Conservation (phyloP, 2,888 invertebrate genomes). For the Cremastinae sp. region DNA sequence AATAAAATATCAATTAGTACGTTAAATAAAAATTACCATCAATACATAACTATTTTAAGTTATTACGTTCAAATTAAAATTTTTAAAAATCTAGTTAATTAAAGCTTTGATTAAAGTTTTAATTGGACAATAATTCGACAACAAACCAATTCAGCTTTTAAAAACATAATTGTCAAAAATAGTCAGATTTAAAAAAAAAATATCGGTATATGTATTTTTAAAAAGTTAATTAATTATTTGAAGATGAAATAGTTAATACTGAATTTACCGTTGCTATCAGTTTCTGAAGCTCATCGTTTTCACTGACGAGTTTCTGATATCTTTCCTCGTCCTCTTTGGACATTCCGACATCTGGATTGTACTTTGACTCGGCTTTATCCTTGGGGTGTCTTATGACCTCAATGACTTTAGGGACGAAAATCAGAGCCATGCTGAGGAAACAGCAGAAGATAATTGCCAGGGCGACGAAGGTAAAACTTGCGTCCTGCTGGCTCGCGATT, state of each 20-base stretch:
- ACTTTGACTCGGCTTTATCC: slow-evolving; percentile 93
- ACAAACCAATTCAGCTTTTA: too few relatives aligned
- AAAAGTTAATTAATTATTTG: too few relatives aligned
- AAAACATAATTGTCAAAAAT: too few relatives aligned
- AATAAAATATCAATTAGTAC: slow-evolving; percentile 6
- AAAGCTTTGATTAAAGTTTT: too few relatives aligned
- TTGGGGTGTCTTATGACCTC: slow-evolving; percentile 94
- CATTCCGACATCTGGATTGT: slow-evolving; percentile 89
- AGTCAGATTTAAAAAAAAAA: too few relatives aligned
- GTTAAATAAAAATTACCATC: neutral
- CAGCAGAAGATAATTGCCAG: slow-evolving; percentile 98
- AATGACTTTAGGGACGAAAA: slow-evolving; percentile 98
- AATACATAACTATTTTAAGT: too few relatives aligned
- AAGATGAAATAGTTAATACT: too few relatives aligned
- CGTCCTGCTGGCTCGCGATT: slow-evolving; percentile 98
- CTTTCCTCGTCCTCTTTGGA: slow-evolving; percentile 97
- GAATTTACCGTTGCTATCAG: slow-evolving; percentile 92
- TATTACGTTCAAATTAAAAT: too few relatives aligned
- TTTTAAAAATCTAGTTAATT: too few relatives aligned
- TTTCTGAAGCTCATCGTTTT: slow-evolving; percentile 98
- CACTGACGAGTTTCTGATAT: slow-evolving; percentile 94
- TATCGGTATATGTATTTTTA: too few relatives aligned
- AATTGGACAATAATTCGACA: too few relatives aligned
- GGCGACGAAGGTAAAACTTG: slow-evolving; percentile 97
- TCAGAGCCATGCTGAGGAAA: slow-evolving; percentile 98